Evolutionary conservation across 92 coral and sea anemone genomes (phyloP), one percentile per base, ranked within the genome.

Genomic region (Anthopleura xanthogrammica): DNA sequence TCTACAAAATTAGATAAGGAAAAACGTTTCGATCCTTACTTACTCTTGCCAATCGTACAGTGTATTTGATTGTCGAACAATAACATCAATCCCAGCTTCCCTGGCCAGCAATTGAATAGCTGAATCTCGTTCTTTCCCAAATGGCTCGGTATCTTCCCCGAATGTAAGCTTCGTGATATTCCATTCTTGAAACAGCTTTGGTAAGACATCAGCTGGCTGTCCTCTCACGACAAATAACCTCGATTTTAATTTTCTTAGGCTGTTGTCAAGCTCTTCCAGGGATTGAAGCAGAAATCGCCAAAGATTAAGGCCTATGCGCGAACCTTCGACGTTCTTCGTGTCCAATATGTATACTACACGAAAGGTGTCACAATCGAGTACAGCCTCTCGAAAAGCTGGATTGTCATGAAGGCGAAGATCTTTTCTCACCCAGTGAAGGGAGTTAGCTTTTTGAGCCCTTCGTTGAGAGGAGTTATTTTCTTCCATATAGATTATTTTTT

Each of bases 391-490:
- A 52, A 95, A 93, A 74, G 97, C 95, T 17, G 98, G 97, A 36
- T 95, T 95, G 82, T 95, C 98, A 77, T 95, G 98, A 57, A 95
- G 86, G 22, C 98, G 94, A 11, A 95, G 90, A 74, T 90, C 98
- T 82, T 95, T 95, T 58, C 96, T 89, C 52, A 91, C 85, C 98
- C 98, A 95, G 82, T 95, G 95, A 79, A 95, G 87, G 17, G 95
- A 88, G 70, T 90, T 90, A 13, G 60, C 58, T 76, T 42, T 55
- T n/a, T 13, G 46, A 29, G 29, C 40, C 16, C 22, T 41, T 9
- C 57, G 80, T 12, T 83, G 58, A 41, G 62, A 43, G 76, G 73
- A 52, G 1, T 20, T 11, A 19, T 66, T 41, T n/a, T 62, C 50
- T 36, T 83, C 86, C 86, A 64, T 76, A 16, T 48, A 20, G 36